phyloP scores from a whole-genome alignment of 1,140 invertebrate genomes.

The Thalassaphorura encarpata region DNA sequence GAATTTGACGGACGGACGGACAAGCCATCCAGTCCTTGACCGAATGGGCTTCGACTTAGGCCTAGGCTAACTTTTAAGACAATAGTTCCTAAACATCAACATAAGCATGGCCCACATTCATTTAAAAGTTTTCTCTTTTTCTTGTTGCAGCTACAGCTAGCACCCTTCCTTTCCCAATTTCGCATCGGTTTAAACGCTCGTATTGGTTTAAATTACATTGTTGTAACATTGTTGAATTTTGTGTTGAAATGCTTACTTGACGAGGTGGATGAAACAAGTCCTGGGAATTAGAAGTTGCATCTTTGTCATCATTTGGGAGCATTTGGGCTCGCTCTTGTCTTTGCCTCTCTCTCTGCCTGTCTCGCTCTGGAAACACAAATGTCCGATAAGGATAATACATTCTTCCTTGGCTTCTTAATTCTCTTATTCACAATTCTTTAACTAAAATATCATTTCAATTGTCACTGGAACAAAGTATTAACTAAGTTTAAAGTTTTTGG shows the following conservation, averaged over 20 bases:
- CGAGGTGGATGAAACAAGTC: constrained; percentile 49
- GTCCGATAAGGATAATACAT: constrained; percentile 9
- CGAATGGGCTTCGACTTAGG: too few species aligned
- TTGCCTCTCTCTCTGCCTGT: constrained; percentile 59
- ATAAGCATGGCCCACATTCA: too few species aligned
- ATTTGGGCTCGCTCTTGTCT: constrained; percentile 58
- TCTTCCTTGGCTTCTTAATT: not conserved
- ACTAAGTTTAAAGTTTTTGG: too few species aligned
- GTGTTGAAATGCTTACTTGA: constrained; percentile 41
- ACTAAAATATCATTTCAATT: not conserved
- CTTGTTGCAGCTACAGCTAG: too few species aligned
- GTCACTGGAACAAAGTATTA: too few species aligned
- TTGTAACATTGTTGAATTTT: not conserved
- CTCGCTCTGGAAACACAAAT: constrained; percentile 35
- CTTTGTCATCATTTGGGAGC: constrained; percentile 50
- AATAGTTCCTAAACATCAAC: too few species aligned
- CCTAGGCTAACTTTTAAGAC: too few species aligned
- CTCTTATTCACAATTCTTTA: not conserved
- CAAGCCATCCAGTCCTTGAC: too few species aligned
- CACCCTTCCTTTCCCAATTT: not conserved
- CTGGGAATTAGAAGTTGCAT: constrained; percentile 26
- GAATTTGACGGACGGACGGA: too few species aligned
- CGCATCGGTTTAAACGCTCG: not conserved
- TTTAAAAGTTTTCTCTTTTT: too few species aligned
- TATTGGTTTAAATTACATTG: not conserved